phyloP scores from a whole-genome alignment of 1,140 invertebrate species.

The Neodiprion lecontei region DNA sequence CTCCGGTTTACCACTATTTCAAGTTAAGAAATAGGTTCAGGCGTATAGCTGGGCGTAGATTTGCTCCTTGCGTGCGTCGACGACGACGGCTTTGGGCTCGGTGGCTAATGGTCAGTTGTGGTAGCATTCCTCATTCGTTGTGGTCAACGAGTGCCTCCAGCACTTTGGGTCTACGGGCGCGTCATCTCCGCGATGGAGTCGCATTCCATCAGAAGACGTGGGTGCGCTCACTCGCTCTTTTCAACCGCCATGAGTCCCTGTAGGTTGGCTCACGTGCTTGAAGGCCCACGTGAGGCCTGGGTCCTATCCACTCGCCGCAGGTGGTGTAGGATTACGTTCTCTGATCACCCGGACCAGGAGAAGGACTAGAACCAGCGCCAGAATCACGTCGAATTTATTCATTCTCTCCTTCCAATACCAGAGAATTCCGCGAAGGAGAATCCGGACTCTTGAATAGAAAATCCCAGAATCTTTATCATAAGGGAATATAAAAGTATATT shows the following conservation, averaged over 20 bases:
- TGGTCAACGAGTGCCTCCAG: not conserved
- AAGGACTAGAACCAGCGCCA: no score
- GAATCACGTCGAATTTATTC: no score
- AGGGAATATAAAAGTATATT: no score
- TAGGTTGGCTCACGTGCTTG: not conserved
- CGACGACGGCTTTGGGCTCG: not conserved
- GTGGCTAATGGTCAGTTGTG: not conserved
- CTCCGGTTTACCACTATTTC: no score
- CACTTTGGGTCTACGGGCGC: not conserved
- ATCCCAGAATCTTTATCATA: no score
- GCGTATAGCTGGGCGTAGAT: not conserved
- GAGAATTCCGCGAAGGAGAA: no score
- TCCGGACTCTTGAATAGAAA: no score
- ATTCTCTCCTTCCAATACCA: no score
- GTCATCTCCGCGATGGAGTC: slow-evolving; percentile 2
- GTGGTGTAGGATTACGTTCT: not conserved
- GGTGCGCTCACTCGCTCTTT: not conserved
- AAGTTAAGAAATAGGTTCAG: no score
- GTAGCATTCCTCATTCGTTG: slow-evolving; percentile 5
- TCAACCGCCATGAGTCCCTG: no score
- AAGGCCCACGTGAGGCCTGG: not conserved
- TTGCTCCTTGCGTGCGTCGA: not conserved
- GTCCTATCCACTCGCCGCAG: not conserved
- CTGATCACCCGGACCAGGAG: not conserved
- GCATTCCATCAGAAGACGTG: not conserved